Percentiles rank a stretch among this genome's conserved stretches.
These are phyloP conservation scores for Equus quagga DNA, from an alignment of 2,113 vertebrate genomes.

Conservation along the genomic window DNA sequence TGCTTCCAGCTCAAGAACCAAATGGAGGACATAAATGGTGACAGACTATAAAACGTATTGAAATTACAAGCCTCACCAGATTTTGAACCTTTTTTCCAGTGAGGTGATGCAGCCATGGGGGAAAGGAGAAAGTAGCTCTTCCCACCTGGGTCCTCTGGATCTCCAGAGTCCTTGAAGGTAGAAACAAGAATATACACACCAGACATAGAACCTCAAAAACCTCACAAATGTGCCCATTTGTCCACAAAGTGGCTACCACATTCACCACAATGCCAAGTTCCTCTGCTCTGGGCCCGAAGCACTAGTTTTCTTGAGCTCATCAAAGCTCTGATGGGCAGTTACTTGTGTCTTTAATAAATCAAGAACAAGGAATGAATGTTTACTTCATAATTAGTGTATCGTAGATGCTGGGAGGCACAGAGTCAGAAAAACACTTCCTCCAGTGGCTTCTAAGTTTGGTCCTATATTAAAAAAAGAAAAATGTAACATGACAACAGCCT, in stretches of 20 bases:
- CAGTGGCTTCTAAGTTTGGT: not conserved
- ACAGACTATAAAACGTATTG: not conserved
- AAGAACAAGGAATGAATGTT: not conserved
- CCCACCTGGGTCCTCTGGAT: not conserved
- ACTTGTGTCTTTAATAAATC: not conserved
- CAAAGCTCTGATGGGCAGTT: not conserved
- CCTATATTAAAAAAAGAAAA: not conserved
- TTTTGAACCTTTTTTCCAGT: not conserved
- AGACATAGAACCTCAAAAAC: rapidly evolving
- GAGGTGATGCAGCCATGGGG: not conserved
- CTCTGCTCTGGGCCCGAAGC: not conserved
- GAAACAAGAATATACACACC: not conserved
- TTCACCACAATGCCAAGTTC: rapidly evolving
- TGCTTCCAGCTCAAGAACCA: not conserved
- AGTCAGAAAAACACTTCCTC: not conserved
- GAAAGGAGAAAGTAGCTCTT: not conserved
- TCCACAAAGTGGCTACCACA: not conserved
- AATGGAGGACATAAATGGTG: not conserved
- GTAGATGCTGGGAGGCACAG: not conserved
- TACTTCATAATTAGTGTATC: not conserved
- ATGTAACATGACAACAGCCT: not conserved
- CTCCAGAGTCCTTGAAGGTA: not conserved
- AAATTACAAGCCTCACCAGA: not conserved
- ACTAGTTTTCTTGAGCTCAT: not conserved
- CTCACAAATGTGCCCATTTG: rapidly evolving